A percentile compares a stretch with the other conserved stretches of the same genome.
These are phyloP conservation scores for Teleogryllus oceanicus DNA, from an alignment of 2,888 invertebrate species.

Conservation along the genomic window DNA sequence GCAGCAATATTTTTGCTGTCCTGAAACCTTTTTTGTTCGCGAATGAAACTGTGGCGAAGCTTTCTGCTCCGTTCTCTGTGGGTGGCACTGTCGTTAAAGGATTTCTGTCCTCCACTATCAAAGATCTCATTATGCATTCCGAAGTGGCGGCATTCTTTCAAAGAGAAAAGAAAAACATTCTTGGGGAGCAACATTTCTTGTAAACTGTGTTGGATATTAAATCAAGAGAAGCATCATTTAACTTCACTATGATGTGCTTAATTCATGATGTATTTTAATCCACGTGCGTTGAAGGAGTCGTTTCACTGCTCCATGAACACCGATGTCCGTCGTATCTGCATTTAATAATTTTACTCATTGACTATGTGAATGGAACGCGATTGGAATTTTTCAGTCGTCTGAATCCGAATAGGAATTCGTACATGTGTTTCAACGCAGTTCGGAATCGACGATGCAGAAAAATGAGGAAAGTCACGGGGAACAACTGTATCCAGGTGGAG, in stretches of 20 bases:
- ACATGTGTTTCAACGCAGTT: too few species aligned
- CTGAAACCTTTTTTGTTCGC: neutral
- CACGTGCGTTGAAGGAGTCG: too few species aligned
- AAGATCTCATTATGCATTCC: conserved; percentile 18
- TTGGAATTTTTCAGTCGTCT: too few species aligned
- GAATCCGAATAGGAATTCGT: too few species aligned
- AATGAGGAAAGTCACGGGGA: too few species aligned
- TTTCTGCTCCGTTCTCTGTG: neutral
- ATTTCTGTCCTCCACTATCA: conserved; percentile 7
- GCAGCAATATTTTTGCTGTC: neutral
- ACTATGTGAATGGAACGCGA: too few species aligned
- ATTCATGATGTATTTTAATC: neutral
- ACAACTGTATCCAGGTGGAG: too few species aligned
- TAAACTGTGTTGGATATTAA: neutral
- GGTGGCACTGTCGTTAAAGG: neutral
- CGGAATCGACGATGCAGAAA: too few species aligned
- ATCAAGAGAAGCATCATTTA: neutral
- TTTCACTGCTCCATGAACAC: too few species aligned
- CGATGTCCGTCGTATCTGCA: too few species aligned
- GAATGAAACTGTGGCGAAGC: neutral
- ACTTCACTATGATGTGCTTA: neutral
- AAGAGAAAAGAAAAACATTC: neutral
- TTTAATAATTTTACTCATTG: too few species aligned
- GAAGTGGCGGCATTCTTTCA: neutral
- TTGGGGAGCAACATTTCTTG: neutral